Conservation (phyloP, 1,140 invertebrate species). For the Procambarus clarkii region DNA sequence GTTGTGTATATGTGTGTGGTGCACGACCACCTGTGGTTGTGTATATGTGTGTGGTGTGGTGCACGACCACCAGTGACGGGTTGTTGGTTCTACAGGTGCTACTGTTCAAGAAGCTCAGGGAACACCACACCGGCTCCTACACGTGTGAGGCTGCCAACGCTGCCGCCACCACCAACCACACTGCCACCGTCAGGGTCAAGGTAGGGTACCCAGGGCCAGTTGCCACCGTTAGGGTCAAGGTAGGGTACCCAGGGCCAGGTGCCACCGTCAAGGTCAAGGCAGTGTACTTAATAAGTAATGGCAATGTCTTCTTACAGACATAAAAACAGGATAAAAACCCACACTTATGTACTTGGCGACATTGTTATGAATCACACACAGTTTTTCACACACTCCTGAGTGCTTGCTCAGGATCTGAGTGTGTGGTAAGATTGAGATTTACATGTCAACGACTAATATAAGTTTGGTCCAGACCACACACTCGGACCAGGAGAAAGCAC, state of each 20-base stretch:
- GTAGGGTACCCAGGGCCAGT: slow-evolving; percentile 9
- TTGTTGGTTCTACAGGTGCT: slow-evolving; percentile 47
- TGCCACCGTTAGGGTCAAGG: neutral
- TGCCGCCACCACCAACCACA: slow-evolving; percentile 70
- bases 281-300: neutral
- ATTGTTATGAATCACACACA: no score
- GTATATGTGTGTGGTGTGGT: neutral
- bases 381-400: no score
- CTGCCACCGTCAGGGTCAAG: slow-evolving; percentile 69
- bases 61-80: neutral
- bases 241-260: no score
- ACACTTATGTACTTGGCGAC: no score
- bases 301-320: neutral
- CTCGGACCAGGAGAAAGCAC: no score
- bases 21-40: no score
- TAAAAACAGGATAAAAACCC: no score
- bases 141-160: slow-evolving; percentile 73
- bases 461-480: no score
- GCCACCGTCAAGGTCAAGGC: slow-evolving; percentile 69
- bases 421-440: no score
- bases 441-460: no score
- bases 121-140: slow-evolving; percentile 73
- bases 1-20: neutral
- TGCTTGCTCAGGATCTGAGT: no score
- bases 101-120: slow-evolving; percentile 69